A percentile compares a stretch with the other conserved stretches of the same genome.
Conservation (phyloP, 2,888 invertebrate species). For the Alloscopus bannaensis region DNA sequence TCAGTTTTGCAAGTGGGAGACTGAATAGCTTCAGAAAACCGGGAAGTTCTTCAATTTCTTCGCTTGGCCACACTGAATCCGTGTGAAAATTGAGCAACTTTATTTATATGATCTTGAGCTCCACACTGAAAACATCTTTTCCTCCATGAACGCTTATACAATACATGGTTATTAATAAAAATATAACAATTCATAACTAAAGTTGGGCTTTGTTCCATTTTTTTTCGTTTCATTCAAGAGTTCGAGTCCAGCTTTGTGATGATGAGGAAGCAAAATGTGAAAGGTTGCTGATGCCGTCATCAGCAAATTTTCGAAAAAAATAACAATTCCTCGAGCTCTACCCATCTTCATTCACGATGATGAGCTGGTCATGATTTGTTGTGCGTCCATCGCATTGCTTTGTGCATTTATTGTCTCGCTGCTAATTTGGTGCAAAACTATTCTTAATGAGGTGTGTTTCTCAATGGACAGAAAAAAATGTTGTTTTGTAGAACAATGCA, state of each 20-base stretch:
- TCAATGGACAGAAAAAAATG: not conserved
- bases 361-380: not conserved
- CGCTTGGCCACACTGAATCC: slow-evolving; percentile 20
- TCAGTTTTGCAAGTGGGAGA: slow-evolving; percentile 14
- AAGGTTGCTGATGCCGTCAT: slow-evolving; percentile 10
- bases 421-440: not conserved
- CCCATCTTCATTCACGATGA: not conserved
- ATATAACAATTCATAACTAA: no score
- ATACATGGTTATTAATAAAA: no score
- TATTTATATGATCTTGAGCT: slow-evolving; percentile 39
- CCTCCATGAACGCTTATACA: not conserved
- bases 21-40: slow-evolving; percentile 11
- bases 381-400: not conserved
- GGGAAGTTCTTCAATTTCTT: slow-evolving; percentile 19
- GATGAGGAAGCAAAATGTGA: slow-evolving; percentile 34
- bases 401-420: not conserved
- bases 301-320: slow-evolving; percentile 1
- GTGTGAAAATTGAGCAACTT: slow-evolving; percentile 22
- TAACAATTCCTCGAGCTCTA: not conserved
- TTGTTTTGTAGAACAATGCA: not conserved
- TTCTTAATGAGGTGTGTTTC: no score
- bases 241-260: not conserved
- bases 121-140: not conserved
- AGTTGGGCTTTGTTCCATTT: no score
- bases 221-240: no score